Conservation (phyloP, 2,113 vertebrate species). For the Prietella phreatophila region DNA sequence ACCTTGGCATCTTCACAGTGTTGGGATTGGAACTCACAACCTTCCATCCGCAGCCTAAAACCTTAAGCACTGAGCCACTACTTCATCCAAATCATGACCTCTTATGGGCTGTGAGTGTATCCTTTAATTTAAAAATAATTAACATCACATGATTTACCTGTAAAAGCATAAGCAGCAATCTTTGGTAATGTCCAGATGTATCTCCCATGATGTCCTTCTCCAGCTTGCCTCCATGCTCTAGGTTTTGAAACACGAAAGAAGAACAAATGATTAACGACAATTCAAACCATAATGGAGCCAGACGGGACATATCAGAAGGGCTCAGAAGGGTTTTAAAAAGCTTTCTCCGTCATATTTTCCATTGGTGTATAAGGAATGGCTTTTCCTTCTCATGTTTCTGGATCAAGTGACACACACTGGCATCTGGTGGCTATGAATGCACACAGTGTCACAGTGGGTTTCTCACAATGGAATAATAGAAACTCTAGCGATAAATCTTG, state of each 20-base stretch:
- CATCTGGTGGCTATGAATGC: constrained; percentile 5
- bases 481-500: neutral
- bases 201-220: constrained; percentile 88
- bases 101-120: neutral
- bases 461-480: neutral
- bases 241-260: constrained; percentile 56
- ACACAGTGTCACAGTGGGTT: neutral
- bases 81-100: neutral
- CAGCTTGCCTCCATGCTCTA: constrained; percentile 83
- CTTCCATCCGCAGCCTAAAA: neutral
- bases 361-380: constrained; percentile 2
- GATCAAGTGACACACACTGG: constrained; percentile 16
- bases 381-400: constrained; percentile 40
- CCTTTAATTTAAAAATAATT: neutral
- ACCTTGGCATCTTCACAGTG: neutral
- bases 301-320: constrained; percentile 16
- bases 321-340: constrained; percentile 23
- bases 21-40: neutral
- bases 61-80: neutral
- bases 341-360: constrained; percentile 14
- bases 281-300: constrained; percentile 36
- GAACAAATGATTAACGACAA: constrained; percentile 47
- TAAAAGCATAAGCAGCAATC: constrained; percentile 86
- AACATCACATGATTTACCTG: constrained; percentile 74
- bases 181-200: constrained; percentile 88